These are phyloP conservation scores for Hemiscyllium ocellatum DNA, from an alignment of 2,113 vertebrate genomes.

Conservation along the genomic window DNA sequence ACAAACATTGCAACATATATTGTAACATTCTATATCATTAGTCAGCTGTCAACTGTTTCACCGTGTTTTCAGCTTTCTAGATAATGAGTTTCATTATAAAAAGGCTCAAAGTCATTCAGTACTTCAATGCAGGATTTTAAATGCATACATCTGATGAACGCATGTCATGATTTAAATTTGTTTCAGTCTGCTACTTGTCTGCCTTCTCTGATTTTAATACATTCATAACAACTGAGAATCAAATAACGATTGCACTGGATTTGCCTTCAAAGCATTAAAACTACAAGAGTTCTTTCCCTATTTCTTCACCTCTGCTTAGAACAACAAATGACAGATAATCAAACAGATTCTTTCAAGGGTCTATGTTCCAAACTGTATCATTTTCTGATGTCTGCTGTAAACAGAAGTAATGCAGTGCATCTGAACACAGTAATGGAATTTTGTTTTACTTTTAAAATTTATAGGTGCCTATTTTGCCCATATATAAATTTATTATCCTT, in stretches of 20 bases:
- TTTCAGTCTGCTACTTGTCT: neutral
- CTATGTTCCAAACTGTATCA: neutral
- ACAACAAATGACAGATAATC: neutral
- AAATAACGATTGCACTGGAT: neutral
- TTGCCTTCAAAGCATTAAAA: neutral
- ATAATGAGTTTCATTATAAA: slow-evolving; percentile 14
- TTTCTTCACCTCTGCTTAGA: neutral
- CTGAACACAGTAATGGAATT: neutral
- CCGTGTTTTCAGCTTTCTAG: neutral
- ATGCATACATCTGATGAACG: neutral
- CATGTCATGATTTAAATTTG: neutral
- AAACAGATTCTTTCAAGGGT: neutral
- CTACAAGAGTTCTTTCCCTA: neutral
- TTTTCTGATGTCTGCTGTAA: neutral
- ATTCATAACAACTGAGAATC: neutral
- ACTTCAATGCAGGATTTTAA: neutral
- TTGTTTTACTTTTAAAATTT: neutral
- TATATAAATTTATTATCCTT: neutral
- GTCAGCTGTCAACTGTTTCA: neutral
- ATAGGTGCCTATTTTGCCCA: neutral
- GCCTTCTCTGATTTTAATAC: neutral
- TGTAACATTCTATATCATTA: neutral
- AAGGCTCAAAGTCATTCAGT: neutral
- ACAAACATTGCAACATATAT: neutral
- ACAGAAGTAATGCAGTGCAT: neutral